Base-by-base conservation (phyloP, 2,113 vertebrate species). In the Okapia johnstoni region DNA sequence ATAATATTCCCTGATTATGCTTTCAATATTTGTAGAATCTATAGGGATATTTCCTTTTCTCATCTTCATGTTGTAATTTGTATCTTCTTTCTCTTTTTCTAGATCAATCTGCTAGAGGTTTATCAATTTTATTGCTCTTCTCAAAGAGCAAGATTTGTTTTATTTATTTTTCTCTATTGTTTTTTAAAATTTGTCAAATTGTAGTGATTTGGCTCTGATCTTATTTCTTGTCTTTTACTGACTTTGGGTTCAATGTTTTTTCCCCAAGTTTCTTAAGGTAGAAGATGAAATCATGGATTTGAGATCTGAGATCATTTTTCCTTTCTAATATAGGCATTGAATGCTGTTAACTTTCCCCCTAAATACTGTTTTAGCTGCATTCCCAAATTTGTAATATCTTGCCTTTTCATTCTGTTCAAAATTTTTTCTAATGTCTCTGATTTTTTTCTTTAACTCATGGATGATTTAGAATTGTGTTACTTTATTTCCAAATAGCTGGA, bases 91-190 rank as follows among this genome's bases (percentile, higher is more conserved):
- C 21, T 80, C 14, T 94, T 80, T 94, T 90, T 94, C 19, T 54
- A 85, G 36, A 86, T 89, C 33, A 88, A 19, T 88, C 16, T 6
- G 15, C 40, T 73, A 97, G 57, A 86, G 54, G 7, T 36, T 83
- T 63, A 90, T 58, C 60, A 95, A 52, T 40, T 97, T 89, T 88
- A 54, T 92, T 89, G 80, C 81, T 63, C 54, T 63, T 97, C 63
- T 86, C 40, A 83, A 76, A 14, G 40, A 91, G 26, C 89, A 90
- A 85, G 73, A 83, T 86, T 76, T 4, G 40, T 96, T 70, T 81
- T 28, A 81, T n/a, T 96, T 54, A 57, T 96, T 54, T 88, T 88
- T 94, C 17, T 76, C 19, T 50, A 15, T 81, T 81, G 48, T 16
- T 83, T 33, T 84, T 52, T 8, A 36, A 61, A 61, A 21, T 13